These are phyloP conservation scores for Prionace glauca DNA, from an alignment of 2,797 vertebrate species.

Conservation along the genomic window DNA sequence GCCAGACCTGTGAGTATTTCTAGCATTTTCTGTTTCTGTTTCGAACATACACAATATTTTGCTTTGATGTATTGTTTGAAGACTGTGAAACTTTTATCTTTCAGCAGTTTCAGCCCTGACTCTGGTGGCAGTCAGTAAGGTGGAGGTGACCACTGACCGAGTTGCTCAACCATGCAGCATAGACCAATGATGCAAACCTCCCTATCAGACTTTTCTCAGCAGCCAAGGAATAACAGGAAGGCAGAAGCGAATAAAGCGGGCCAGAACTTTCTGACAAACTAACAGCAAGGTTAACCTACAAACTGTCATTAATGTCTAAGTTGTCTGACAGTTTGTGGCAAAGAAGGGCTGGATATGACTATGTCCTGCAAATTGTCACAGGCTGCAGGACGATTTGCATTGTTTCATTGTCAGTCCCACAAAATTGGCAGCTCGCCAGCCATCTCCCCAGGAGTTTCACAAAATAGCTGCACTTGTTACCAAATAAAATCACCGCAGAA, in stretches of 20 bases:
- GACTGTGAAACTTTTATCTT: not conserved
- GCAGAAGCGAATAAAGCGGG: not conserved
- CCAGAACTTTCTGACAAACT: not conserved
- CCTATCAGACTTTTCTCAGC: not conserved
- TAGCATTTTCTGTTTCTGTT: too few species aligned
- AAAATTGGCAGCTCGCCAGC: not conserved
- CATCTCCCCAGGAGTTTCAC: not conserved
- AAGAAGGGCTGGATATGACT: not conserved
- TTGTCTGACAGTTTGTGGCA: not conserved
- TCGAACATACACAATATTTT: too few species aligned
- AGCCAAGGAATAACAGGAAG: not conserved
- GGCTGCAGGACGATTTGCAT: not conserved
- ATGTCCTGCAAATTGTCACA: not conserved
- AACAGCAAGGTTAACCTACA: not conserved
- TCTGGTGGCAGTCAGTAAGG: not conserved
- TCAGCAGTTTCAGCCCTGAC: not conserved
- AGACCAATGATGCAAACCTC: not conserved
- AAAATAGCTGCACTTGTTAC: not conserved
- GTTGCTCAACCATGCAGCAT: not conserved
- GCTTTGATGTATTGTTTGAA: not conserved
- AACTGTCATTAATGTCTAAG: not conserved
- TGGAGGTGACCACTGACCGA: not conserved
- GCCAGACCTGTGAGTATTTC: too few species aligned
- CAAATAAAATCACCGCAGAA: not conserved
- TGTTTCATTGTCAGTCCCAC: not conserved